Evolutionary conservation across 2,888 invertebrate genomes (phyloP), one percentile per base, ranked within the genome.

Genomic region (Tetheella fluctuosa): DNA sequence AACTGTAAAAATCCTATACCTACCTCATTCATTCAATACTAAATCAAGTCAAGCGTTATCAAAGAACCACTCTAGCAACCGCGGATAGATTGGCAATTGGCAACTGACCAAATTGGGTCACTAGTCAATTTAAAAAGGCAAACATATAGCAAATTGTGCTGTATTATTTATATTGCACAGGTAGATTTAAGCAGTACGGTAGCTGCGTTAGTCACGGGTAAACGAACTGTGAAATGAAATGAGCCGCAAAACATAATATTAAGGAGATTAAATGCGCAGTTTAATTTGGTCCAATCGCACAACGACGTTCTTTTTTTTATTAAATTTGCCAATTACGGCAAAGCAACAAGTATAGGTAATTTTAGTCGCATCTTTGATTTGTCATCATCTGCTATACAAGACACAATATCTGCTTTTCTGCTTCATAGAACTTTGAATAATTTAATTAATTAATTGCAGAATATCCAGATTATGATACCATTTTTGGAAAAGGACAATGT

Each of bases 171-270:
- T 48, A 20, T 12, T 60, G 59, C 30, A 60, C 62, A 61, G 52
- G 64, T 60, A 65, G 57, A 69, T 63, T 67, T 12, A 34, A 54
- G 28, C 39, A 39, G 6, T 15, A 39, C 39, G 39, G n/a, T 54
- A 63, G 57, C 64, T 67, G 62, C 59, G 65, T 74, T 71, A 74
- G 63, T 70, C 76, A 70, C 64, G 58, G 74, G 74, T 76, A 67
- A 76, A 73, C 60, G 74, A 69, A 74, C 76, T 64, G 61, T 13
- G n/a, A n/a, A n/a, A n/a, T n/a, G 54, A 62, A 54, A 17, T 52
- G 54, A 48, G 65, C 39, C 20, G 59, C 56, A 64, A 60, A 60
- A 34, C 37, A 58, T 15, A 61, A 69, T 61, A 55, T 71, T 66
- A 59, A 23, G 65, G 52, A 58, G 60, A 60, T 53, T 53, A 54